A percentile compares a stretch with the other conserved stretches of the same genome.
Conservation (phyloP, 2,113 vertebrate species). For the Mionectes macconnelli region DNA sequence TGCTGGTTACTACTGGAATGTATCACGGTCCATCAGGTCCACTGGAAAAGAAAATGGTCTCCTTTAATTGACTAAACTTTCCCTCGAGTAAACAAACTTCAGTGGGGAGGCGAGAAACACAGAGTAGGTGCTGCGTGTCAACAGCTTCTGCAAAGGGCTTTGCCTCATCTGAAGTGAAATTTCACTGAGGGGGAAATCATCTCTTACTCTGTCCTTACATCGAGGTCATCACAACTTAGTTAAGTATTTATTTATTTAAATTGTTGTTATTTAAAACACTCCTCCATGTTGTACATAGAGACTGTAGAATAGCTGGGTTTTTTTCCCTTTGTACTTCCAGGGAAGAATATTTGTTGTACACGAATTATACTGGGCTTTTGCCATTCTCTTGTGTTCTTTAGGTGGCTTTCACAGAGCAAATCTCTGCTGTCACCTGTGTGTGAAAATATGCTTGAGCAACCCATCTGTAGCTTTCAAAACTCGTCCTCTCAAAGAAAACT, state of each 20-base stretch:
- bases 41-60: background rate
- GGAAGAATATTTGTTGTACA: fast-evolving
- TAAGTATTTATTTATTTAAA: too few relatives aligned
- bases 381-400: background rate
- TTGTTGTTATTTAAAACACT: background rate
- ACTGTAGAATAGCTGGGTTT: background rate
- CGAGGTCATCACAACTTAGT: background rate
- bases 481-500: background rate
- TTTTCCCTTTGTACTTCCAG: background rate
- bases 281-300: background rate
- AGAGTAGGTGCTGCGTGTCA: background rate
- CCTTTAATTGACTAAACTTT: background rate
- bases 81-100: background rate
- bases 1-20: background rate
- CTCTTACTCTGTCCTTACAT: background rate
- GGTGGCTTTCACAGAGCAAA: background rate
- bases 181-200: background rate
- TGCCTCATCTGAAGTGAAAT: background rate
- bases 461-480: background rate
- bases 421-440: background rate
- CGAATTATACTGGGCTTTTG: background rate
- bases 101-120: background rate
- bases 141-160: background rate
- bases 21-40: background rate
- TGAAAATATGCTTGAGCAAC: background rate